Conservation (phyloP, 2,888 invertebrate genomes). For the Volucella inanis region DNA sequence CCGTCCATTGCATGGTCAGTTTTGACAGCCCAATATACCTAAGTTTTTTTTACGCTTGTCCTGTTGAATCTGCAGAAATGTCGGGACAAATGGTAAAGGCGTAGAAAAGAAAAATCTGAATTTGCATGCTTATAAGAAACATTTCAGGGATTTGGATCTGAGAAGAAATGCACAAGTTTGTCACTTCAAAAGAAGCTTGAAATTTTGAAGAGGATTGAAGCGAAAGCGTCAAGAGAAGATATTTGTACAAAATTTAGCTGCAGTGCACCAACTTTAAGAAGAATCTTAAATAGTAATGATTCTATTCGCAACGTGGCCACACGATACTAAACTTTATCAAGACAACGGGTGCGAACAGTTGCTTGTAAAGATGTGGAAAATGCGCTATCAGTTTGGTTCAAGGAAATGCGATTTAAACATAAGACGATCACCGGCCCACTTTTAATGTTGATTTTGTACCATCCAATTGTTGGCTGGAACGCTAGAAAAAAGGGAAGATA, state of each 20-base stretch:
- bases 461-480: conserved; percentile 13
- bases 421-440: conserved; percentile 7
- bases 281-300: conserved; percentile 16
- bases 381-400: conserved; percentile 20
- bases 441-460: conserved; percentile 26
- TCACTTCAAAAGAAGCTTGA: conserved; percentile 26
- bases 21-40: too few species aligned
- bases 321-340: conserved; percentile 16
- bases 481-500: not conserved
- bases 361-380: conserved; percentile 13
- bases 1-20: too few species aligned
- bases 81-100: too few species aligned
- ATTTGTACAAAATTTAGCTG: conserved; percentile 9
- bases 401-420: conserved; percentile 15
- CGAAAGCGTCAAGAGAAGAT: not conserved
- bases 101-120: too few species aligned
- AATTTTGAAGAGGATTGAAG: conserved; percentile 20
- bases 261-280: conserved; percentile 18
- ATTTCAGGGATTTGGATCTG: conserved; percentile 24
- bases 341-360: conserved; percentile 16
- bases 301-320: too few species aligned
- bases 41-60: too few species aligned
- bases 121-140: not conserved
- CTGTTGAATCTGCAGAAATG: too few species aligned
- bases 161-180: conserved; percentile 25